These are phyloP conservation scores for Illadopsis cleaveri DNA, from an alignment of 2,113 vertebrate species.

Conservation along the genomic window DNA sequence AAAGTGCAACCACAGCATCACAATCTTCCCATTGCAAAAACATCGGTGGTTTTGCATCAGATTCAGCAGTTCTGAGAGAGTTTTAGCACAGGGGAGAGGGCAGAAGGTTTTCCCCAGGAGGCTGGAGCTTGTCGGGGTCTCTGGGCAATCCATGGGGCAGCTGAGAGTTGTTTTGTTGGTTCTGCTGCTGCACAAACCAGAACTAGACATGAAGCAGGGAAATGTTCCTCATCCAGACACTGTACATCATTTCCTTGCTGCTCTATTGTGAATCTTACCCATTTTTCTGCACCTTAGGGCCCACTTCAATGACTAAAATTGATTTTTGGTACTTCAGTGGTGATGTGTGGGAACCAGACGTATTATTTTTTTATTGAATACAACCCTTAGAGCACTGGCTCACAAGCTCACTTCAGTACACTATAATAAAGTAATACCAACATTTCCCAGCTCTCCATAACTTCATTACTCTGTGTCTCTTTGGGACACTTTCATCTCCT, in stretches of 20 bases:
- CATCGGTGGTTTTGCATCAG: background rate
- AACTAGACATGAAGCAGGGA: background rate
- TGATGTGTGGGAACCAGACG: slow-evolving; percentile 41
- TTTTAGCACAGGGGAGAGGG: background rate
- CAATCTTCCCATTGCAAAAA: fast-evolving
- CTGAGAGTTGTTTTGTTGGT: background rate
- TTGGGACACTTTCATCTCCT: background rate
- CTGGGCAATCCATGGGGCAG: background rate
- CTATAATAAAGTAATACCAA: slow-evolving; percentile 61
- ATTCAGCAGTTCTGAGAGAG: background rate
- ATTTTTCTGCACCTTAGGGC: slow-evolving; percentile 62
- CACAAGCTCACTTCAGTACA: slow-evolving; percentile 32
- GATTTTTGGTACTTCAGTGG: slow-evolving; percentile 70
- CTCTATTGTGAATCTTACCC: slow-evolving; percentile 28
- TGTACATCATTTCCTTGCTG: background rate
- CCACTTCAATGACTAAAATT: slow-evolving; percentile 68
- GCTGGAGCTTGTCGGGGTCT: background rate
- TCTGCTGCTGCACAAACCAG: background rate
- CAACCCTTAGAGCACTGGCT: slow-evolving; percentile 34
- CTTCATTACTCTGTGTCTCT: slow-evolving; percentile 43
- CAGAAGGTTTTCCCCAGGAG: background rate
- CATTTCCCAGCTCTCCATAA: slow-evolving; percentile 53
- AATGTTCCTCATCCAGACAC: background rate
- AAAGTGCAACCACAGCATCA: background rate
- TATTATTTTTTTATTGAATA: slow-evolving; percentile 65